Evolutionary conservation across 2,113 vertebrate species (phyloP).

Genomic region (Ailurus styani): DNA sequence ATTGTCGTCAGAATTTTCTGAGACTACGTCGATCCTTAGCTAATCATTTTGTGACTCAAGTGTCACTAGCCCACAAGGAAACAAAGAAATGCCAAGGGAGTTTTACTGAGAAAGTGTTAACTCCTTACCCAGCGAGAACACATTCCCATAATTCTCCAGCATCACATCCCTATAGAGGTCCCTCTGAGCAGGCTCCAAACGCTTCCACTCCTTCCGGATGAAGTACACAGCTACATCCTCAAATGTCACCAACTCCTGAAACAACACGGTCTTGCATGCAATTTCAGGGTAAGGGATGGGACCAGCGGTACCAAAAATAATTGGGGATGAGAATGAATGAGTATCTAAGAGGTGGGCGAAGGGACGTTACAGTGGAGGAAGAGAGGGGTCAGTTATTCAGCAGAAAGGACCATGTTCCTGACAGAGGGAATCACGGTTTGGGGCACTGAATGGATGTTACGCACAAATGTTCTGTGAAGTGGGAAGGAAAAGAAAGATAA

Average conservation of each 20-base stretch:
- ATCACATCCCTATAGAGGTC: constrained; percentile 73
- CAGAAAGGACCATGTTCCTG: background rate
- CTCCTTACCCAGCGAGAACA: constrained; percentile 69
- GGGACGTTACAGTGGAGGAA: background rate
- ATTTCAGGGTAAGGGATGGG: background rate
- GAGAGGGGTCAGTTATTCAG: background rate
- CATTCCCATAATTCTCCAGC: constrained; percentile 73
- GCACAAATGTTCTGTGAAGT: background rate
- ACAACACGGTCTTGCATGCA: background rate
- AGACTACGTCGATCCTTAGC: background rate
- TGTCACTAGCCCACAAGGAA: background rate
- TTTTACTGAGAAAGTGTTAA: background rate
- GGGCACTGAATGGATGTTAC: background rate
- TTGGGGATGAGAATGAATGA: background rate
- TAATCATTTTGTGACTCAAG: background rate
- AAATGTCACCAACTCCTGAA: constrained; percentile 71
- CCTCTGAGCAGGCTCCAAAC: constrained; percentile 68
- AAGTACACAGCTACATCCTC: constrained; percentile 75
- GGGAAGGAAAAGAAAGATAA: background rate
- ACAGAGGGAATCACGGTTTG: background rate
- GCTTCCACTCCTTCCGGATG: constrained; percentile 74
- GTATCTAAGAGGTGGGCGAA: background rate
- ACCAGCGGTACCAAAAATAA: background rate
- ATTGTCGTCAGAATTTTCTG: background rate
- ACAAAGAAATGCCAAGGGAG: background rate